These are phyloP conservation scores for Rhegmatorhina hoffmannsi DNA, from an alignment of 2,113 vertebrate genomes.

Conservation along the genomic window DNA sequence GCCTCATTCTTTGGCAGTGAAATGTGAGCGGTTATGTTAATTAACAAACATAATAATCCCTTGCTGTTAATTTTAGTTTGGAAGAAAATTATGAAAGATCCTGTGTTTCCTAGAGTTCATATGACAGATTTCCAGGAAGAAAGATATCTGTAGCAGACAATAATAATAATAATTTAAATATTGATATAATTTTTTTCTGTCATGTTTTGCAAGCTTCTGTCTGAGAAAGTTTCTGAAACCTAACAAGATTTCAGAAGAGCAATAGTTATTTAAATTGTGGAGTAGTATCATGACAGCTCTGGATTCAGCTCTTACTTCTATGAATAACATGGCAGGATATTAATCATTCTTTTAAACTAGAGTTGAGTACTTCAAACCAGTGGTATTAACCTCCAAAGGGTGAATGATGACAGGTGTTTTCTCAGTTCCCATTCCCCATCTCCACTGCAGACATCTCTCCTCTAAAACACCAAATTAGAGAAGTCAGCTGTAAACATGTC, in stretches of 20 bases:
- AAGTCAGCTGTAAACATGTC: background rate
- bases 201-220: background rate
- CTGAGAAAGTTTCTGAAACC: background rate
- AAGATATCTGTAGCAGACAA: background rate
- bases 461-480: background rate
- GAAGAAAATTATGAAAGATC: background rate
- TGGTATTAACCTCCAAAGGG: background rate
- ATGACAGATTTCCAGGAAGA: background rate
- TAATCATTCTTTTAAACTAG: background rate
- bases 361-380: background rate
- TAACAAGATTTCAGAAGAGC: background rate
- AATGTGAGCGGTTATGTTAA: background rate
- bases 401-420: background rate
- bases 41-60: background rate
- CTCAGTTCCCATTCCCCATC: background rate
- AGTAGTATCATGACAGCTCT: background rate
- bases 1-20: background rate
- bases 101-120: background rate
- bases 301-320: background rate
- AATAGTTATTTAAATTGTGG: background rate
- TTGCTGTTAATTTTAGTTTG: background rate
- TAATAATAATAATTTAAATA: background rate
- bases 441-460: background rate
- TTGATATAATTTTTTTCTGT: background rate
- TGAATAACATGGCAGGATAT: background rate